Conservation (phyloP, 2,888 invertebrate species). For the Hirtodrosophila histrioides region DNA sequence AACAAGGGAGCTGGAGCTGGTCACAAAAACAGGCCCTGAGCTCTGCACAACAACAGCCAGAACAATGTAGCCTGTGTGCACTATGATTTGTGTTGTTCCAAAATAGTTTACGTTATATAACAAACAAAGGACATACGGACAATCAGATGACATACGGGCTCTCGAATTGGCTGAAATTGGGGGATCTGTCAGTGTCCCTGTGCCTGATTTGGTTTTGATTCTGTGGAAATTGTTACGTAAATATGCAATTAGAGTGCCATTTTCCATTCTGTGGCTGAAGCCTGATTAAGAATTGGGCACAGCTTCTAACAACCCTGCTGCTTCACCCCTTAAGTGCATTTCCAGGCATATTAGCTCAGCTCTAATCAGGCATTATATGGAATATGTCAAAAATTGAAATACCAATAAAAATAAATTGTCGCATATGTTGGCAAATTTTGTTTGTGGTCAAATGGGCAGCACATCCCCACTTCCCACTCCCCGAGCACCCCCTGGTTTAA, state of each 20-base stretch:
- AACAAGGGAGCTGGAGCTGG: constrained; percentile 1
- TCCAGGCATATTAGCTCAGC: constrained; percentile 34
- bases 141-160: background rate
- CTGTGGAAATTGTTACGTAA: constrained; percentile 68
- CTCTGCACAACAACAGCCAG: constrained; percentile 25
- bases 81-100: constrained; percentile 56
- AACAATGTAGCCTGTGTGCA: constrained; percentile 10
- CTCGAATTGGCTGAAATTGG: background rate
- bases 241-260: constrained; percentile 68
- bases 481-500: constrained; percentile 28
- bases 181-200: constrained; percentile 19
- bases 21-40: background rate
- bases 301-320: background rate
- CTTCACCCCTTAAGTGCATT: constrained; percentile 1
- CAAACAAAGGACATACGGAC: constrained; percentile 36
- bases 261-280: constrained; percentile 4
- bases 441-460: constrained; percentile 52
- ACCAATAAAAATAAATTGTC: constrained; percentile 63
- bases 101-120: constrained; percentile 66
- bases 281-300: too few relatives aligned
- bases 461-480: too few relatives aligned
- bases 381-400: constrained; percentile 41
- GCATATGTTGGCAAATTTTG: constrained; percentile 77
- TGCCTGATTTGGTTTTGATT: constrained; percentile 69
- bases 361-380: constrained; percentile 62